Evolutionary conservation across 2,797 vertebrate species (phyloP).

Genomic region (Anabacerthia variegaticeps): DNA sequence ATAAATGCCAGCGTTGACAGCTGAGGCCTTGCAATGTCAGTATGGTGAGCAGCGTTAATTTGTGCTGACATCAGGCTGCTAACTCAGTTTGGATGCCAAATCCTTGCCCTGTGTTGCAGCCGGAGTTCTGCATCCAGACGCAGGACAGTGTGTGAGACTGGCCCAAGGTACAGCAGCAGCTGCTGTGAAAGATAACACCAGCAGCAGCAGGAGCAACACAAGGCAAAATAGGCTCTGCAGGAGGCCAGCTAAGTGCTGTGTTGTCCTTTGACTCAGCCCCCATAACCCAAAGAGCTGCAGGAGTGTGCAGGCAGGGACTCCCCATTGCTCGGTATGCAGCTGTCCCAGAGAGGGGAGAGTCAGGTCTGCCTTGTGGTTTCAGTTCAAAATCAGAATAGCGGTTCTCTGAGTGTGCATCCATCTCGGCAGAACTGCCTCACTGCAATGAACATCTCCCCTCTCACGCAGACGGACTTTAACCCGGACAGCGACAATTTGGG

Average conservation of each 20-base stretch:
- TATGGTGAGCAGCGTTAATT: neutral
- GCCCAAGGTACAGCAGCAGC: neutral
- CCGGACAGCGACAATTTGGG: rapidly evolving
- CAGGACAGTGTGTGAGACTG: neutral
- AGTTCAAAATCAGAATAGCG: neutral
- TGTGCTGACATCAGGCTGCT: constrained; percentile 19
- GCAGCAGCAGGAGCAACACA: neutral
- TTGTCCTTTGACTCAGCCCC: neutral
- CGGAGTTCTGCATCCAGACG: neutral
- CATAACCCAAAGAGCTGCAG: neutral
- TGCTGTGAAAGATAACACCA: neutral
- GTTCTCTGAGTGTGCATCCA: neutral
- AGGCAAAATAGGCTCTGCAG: neutral
- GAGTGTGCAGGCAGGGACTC: neutral
- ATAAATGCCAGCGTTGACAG: constrained; percentile 51
- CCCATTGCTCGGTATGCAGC: rapidly evolving
- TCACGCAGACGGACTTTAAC: neutral
- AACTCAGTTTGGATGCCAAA: rapidly evolving
- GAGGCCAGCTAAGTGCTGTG: neutral
- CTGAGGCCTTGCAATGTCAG: constrained; percentile 22
- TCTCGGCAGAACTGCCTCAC: neutral
- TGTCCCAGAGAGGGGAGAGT: neutral
- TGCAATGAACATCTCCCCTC: neutral
- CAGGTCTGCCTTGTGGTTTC: neutral
- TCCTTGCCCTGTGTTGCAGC: neutral